These are phyloP conservation scores for Callitettix versicolor DNA, from an alignment of 1,140 invertebrate species.

Conservation along the genomic window DNA sequence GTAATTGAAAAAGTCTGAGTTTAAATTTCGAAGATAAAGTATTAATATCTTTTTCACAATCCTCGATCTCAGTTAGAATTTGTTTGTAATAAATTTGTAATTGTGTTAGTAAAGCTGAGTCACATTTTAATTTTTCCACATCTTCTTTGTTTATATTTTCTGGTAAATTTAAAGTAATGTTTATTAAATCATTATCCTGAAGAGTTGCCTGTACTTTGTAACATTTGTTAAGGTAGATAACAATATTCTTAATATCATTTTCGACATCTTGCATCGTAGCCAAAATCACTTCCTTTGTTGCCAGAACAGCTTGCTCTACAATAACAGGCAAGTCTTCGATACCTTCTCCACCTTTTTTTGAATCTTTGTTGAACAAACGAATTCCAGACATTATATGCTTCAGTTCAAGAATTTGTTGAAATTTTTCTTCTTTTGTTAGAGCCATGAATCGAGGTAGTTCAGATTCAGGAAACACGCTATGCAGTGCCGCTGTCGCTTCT, in stretches of 20 bases:
- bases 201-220: too few species aligned
- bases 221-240: too few species aligned
- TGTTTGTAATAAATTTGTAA: constrained; percentile 35
- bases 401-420: constrained; percentile 42
- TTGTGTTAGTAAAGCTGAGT: too few species aligned
- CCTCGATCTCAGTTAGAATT: constrained; percentile 41
- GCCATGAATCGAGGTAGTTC: constrained; percentile 53
- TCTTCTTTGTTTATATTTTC: too few species aligned
- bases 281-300: too few species aligned
- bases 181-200: too few species aligned
- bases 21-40: constrained; percentile 35
- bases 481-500: constrained; percentile 48
- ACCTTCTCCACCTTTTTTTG: constrained; percentile 48
- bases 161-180: too few species aligned
- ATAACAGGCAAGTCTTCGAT: constrained; percentile 37
- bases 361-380: constrained; percentile 54
- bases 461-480: constrained; percentile 57
- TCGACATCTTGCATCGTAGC: too few species aligned
- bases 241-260: too few species aligned
- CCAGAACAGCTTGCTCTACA: too few species aligned
- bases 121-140: too few species aligned
- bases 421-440: constrained; percentile 40
- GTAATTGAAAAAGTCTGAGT: constrained; percentile 39
- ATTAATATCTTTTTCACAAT: constrained; percentile 36
- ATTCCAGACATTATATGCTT: constrained; percentile 49